Evolutionary conservation across 2,113 vertebrate genomes (phyloP).

Genomic region (Malurus elegans): DNA sequence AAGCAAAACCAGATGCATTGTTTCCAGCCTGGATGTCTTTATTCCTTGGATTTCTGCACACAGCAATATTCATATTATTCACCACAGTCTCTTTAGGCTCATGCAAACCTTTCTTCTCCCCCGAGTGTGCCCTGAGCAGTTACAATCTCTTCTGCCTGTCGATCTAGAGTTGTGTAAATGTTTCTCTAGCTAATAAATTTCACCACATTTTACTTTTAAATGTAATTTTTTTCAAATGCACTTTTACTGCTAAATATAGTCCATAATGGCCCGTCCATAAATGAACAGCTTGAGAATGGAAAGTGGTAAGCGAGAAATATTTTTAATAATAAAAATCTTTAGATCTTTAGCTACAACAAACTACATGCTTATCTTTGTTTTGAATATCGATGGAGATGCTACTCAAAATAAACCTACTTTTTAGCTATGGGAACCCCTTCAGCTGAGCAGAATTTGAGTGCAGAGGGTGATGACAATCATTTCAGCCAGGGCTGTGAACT

Average conservation of each 20-base stretch:
- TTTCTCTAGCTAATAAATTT: conserved; percentile 30
- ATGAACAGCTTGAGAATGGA: not conserved
- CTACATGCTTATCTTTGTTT: not conserved
- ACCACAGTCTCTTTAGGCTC: not conserved
- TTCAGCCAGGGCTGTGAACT: not conserved
- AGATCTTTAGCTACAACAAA: not conserved
- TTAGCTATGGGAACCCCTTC: not conserved
- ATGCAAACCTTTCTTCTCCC: not conserved
- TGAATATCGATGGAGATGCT: not conserved
- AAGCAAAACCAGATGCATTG: not conserved
- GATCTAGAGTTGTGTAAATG: not conserved
- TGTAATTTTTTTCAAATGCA: conserved; percentile 35
- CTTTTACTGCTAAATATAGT: conserved; percentile 6
- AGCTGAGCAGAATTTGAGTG: not conserved
- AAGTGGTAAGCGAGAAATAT: not conserved
- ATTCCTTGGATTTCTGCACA: not conserved
- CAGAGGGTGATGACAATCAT: not conserved
- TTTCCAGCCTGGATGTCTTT: not conserved
- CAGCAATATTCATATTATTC: not conserved
- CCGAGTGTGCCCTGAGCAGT: not conserved
- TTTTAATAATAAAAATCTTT: not conserved
- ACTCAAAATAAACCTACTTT: not conserved
- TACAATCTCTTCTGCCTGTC: not conserved
- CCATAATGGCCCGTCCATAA: not conserved
- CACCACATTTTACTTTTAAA: conserved; percentile 55